These are phyloP conservation scores for Diaprepes abbreviatus DNA, from an alignment of 2,888 invertebrate species.

Conservation along the genomic window DNA sequence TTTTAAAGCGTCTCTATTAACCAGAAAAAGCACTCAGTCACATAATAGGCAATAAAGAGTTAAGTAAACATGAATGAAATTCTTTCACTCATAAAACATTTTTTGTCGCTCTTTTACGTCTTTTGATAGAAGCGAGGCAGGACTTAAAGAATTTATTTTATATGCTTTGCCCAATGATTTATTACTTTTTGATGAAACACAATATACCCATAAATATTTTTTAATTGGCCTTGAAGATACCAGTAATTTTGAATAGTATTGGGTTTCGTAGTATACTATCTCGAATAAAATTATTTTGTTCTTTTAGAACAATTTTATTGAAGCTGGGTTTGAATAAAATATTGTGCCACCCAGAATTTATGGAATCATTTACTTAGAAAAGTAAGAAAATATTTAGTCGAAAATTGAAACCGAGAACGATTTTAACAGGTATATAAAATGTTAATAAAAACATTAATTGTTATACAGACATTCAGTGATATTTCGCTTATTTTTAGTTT, in stretches of 20 bases:
- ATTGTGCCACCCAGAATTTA: conserved; percentile 20
- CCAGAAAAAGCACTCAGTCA: conserved; percentile 25
- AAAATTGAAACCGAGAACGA: too few species aligned
- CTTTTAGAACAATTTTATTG: conserved; percentile 23
- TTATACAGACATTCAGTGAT: too few species aligned
- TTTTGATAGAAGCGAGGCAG: conserved; percentile 33
- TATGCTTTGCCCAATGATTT: conserved; percentile 37
- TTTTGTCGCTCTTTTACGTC: conserved; percentile 37
- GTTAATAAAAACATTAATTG: too few species aligned
- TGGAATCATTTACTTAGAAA: too few species aligned
- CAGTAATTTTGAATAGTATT: conserved; percentile 33
- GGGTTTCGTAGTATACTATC: conserved; percentile 26
- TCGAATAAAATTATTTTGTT: conserved; percentile 20
- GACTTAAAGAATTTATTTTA: conserved; percentile 33
- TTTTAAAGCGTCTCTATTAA: conserved; percentile 28
- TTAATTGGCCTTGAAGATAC: conserved; percentile 45
- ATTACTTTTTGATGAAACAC: conserved; percentile 47
- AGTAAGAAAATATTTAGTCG: too few species aligned
- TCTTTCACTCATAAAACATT: conserved; percentile 44
- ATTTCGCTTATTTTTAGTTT: too few species aligned
- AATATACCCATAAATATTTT: conserved; percentile 48
- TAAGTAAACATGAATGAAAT: conserved; percentile 46
- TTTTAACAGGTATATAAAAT: too few species aligned
- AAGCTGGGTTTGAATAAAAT: conserved; percentile 6
- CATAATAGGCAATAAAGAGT: conserved; percentile 40